Conservation (phyloP, 2,113 vertebrate species). For the Muntiacus reevesi region DNA sequence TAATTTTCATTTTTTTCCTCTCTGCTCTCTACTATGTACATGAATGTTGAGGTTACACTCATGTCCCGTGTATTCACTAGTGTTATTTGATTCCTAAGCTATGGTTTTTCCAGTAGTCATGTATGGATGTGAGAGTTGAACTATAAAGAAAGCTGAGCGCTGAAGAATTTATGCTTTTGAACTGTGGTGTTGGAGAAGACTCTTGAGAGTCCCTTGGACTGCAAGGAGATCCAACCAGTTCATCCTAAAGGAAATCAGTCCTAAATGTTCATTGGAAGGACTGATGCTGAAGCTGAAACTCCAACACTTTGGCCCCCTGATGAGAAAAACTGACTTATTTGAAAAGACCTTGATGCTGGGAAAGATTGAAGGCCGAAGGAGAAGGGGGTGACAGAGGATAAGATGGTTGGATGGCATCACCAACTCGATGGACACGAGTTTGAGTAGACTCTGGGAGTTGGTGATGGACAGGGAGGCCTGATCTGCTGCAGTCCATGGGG, state of each 20-base stretch:
- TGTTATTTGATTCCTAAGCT: background rate
- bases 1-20: background rate
- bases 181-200: background rate
- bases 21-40: background rate
- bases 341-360: background rate
- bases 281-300: background rate
- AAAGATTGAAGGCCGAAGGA: background rate
- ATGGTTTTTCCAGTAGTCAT: background rate
- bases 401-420: background rate
- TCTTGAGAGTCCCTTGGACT: background rate
- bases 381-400: fast-evolving
- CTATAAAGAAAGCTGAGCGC: background rate
- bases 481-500: background rate
- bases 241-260: background rate
- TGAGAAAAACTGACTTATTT: background rate
- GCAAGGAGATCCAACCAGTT: background rate
- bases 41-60: background rate
- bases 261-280: background rate
- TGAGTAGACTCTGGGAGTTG: background rate
- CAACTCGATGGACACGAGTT: fast-evolving
- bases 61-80: background rate
- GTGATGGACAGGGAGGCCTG: background rate
- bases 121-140: background rate
- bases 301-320: background rate
- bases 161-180: background rate